phyloP scores from a whole-genome alignment of 2,797 vertebrate genomes.

The Trachops cirrhosus region DNA sequence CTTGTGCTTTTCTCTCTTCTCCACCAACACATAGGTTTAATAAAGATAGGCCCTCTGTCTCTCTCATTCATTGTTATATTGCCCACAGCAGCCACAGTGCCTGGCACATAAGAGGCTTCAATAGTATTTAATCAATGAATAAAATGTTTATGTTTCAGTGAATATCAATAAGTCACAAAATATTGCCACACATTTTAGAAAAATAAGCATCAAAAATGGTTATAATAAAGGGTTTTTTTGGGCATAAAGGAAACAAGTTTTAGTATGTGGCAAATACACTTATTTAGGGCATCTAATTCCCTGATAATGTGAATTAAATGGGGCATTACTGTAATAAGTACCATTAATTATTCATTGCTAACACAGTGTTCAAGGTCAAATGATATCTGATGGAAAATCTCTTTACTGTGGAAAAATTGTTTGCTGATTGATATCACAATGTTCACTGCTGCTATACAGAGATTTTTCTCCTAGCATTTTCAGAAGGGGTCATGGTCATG shows the following conservation, averaged over 20 bases:
- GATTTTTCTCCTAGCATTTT: background rate
- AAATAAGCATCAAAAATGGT: constrained; percentile 41
- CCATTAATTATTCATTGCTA: constrained; percentile 74
- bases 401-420: constrained; percentile 61
- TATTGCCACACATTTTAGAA: background rate
- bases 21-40: background rate
- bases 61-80: background rate
- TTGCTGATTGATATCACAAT: constrained; percentile 47
- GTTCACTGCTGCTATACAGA: background rate
- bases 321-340: constrained; percentile 54
- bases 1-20: background rate
- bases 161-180: constrained; percentile 31
- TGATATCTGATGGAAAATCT: constrained; percentile 72
- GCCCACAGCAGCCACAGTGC: background rate
- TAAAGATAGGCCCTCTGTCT: background rate
- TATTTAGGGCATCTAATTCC: constrained; percentile 63
- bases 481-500: background rate
- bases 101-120: background rate
- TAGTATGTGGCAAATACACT: constrained; percentile 45
- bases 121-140: constrained; percentile 11
- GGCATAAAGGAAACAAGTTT: background rate
- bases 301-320: constrained; percentile 64
- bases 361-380: constrained; percentile 64
- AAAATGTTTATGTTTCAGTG: background rate
- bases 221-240: background rate